These are phyloP conservation scores for Sussaba pulchella DNA, from an alignment of 2,888 invertebrate species.

Conservation along the genomic window DNA sequence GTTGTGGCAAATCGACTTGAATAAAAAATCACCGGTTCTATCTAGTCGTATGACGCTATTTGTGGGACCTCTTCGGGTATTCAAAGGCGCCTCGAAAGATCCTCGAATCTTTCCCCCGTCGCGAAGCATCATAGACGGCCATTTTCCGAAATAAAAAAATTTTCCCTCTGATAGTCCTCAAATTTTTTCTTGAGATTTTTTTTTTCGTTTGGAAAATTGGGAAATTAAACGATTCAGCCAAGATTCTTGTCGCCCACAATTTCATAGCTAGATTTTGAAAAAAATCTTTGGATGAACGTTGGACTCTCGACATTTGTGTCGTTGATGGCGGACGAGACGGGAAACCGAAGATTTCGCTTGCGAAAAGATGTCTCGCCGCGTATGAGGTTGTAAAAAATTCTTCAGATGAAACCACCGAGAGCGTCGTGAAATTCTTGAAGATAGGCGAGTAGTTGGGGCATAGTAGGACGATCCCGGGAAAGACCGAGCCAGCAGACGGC, in stretches of 20 bases:
- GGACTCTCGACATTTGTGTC: background rate
- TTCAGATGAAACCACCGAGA: conserved; percentile 88
- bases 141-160: too few relatives aligned
- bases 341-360: conserved; percentile 1
- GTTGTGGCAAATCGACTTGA: conserved; percentile 69
- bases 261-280: too few relatives aligned
- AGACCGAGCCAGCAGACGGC: conserved; percentile 90
- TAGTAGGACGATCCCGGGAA: conserved; percentile 88
- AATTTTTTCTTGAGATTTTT: too few relatives aligned
- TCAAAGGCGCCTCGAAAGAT: conserved; percentile 8
- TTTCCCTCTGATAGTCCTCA: too few relatives aligned
- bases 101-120: conserved; percentile 28
- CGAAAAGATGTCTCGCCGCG: background rate
- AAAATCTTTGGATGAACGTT: too few relatives aligned
- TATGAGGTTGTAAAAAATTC: conserved; percentile 12
- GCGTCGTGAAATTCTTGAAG: conserved; percentile 91
- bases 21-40: conserved; percentile 67
- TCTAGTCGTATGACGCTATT: conserved; percentile 32
- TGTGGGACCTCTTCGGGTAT: conserved; percentile 13
- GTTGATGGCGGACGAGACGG: background rate
- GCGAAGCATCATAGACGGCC: background rate
- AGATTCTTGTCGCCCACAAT: too few relatives aligned
- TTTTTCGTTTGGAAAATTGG: too few relatives aligned
- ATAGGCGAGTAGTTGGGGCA: conserved; percentile 89
- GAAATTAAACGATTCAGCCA: too few relatives aligned